Conservation (phyloP, 2,797 vertebrate genomes). For the Acestrorhynchus altus region DNA sequence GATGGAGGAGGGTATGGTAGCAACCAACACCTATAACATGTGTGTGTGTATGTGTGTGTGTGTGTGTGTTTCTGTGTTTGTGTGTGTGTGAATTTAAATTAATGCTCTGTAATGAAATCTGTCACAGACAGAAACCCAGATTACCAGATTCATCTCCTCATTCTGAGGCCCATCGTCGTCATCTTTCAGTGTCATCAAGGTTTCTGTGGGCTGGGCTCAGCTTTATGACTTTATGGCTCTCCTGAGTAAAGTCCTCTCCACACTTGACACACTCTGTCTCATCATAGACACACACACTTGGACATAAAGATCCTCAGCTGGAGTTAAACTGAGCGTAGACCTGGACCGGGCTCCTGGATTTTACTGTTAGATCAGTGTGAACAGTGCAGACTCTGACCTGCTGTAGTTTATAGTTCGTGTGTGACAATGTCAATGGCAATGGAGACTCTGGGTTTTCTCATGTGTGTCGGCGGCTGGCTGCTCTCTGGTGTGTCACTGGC, state of each 20-base stretch:
- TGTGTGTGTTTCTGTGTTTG: no score
- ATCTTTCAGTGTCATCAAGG: neutral
- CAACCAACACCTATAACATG: no score
- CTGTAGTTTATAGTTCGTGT: neutral
- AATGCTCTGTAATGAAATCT: neutral
- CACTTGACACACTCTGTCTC: constrained; percentile 8
- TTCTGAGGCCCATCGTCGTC: neutral
- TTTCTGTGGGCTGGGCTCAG: constrained; percentile 21
- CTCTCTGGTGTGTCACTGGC: constrained; percentile 67
- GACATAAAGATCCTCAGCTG: neutral
- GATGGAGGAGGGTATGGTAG: neutral
- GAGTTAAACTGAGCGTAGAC: neutral
- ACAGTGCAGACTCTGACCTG: neutral
- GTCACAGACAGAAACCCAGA: constrained; percentile 8
- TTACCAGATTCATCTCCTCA: constrained; percentile 1
- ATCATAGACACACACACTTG: neutral
- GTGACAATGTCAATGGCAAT: constrained; percentile 53
- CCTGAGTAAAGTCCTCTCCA: constrained; percentile 39
- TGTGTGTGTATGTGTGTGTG: no score
- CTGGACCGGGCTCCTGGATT: neutral
- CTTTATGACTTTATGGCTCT: constrained; percentile 54
- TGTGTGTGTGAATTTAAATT: no score
- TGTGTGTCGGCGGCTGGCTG: constrained; percentile 72
- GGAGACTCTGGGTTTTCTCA: constrained; percentile 71
- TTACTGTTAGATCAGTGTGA: no score